Conservation (phyloP, 2,888 invertebrate genomes). For the Homarus gammarus region DNA sequence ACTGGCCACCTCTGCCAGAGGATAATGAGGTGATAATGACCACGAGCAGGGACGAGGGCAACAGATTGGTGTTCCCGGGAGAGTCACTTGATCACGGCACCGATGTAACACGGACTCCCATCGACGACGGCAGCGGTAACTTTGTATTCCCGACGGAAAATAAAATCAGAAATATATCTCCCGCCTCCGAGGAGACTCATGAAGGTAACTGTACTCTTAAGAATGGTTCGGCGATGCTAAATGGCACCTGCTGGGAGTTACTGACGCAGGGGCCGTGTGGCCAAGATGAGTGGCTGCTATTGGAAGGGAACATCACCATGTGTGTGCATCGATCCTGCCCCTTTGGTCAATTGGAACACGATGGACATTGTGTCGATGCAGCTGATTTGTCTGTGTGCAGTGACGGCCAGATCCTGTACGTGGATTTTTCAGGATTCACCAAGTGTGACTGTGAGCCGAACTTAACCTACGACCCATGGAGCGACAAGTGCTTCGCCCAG, state of each 20-base stretch:
- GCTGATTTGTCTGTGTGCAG: conserved; percentile 46
- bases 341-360: conserved; percentile 48
- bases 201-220: background rate
- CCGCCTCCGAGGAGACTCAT: background rate
- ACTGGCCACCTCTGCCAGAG: too few species aligned
- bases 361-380: conserved; percentile 48
- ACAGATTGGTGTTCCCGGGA: too few species aligned
- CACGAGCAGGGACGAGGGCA: too few species aligned
- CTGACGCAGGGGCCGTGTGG: conserved; percentile 45
- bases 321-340: conserved; percentile 57
- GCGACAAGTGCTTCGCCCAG: conserved; percentile 60
- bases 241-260: conserved; percentile 34
- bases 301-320: conserved; percentile 30
- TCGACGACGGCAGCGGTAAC: background rate
- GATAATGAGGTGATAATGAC: too few species aligned
- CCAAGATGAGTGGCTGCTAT: conserved; percentile 65
- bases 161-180: background rate
- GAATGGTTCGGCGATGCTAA: background rate
- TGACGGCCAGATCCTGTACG: conserved; percentile 64
- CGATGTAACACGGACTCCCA: too few species aligned
- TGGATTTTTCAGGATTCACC: conserved; percentile 41
- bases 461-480: conserved; percentile 53
- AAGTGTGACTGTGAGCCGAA: conserved; percentile 69
- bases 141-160: background rate
- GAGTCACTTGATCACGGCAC: too few species aligned